Evolutionary conservation across 2,888 invertebrate species (phyloP), one percentile per base, ranked within the genome.

Genomic region (Griposia aprilina): DNA sequence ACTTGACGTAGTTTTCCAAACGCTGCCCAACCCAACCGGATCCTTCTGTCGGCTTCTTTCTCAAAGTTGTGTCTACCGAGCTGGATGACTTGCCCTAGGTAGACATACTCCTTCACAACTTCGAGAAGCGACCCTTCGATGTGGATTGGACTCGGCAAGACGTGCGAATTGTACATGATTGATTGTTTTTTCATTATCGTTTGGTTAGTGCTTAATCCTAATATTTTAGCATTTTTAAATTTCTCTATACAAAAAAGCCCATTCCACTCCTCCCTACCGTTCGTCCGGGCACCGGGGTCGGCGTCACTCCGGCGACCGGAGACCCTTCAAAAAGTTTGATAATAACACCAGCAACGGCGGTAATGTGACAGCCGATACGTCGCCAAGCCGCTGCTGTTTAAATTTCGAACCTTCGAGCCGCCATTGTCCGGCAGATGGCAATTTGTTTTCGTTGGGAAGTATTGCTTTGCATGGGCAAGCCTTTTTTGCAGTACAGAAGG

Each of bases 311-410:
- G 94, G 93, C 94, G 95, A 92, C 93, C 94, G 94, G 94, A 92
- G 96, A 95, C 97, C 97, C 96, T 96, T 96, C 96, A 96, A 94
- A 96, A 97, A 97, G 94, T 97, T 97, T 95, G 93, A 96, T 96
- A 97, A 96, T 96, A 97, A 96, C 95, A 95, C 91, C 93, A 91
- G 89, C 90, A 86, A 86, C 89, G 90, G 90, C 86, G 90, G 95
- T 97, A 96, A 97, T 96, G 96, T 96, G 97, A 96, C 97, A 97
- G 96, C 96, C 96, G 96, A 96, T 97, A 96, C 96, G 96, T 97
- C 96, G 96, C 96, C 96, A 91, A 91, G 90, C 90, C 88, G 86
- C 89, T 91, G 90, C 93, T 93, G 93, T 94, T 95, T 94, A 94
- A 94, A 95, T 93, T 94, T 92, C 90, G 90, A 92, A 92, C 92